Percentiles rank a stretch among this genome's conserved stretches.
These are phyloP conservation scores for Pycnomerus fuliginosus DNA, from an alignment of 2,888 invertebrate species.

Conservation along the genomic window DNA sequence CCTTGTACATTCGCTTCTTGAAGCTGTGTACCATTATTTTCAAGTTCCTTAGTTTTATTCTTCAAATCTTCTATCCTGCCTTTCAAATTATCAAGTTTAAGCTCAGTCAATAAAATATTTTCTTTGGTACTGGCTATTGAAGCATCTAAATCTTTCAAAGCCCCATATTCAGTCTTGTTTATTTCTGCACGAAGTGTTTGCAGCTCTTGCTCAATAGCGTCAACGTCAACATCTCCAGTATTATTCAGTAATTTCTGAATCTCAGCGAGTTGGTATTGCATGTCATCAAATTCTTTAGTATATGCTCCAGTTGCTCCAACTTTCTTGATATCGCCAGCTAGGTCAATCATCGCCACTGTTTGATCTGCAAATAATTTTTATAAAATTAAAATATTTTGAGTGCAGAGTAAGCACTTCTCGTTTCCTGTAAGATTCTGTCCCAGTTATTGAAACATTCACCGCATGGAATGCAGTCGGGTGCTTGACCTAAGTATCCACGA, in stretches of 20 bases:
- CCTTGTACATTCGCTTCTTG: slow-evolving; percentile 96
- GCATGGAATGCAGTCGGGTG: slow-evolving; percentile 90
- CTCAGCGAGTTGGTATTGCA: slow-evolving; percentile 81
- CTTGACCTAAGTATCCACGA: slow-evolving; percentile 86
- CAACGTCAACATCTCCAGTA: slow-evolving; percentile 73
- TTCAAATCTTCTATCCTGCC: slow-evolving; percentile 65
- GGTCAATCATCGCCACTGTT: slow-evolving; percentile 77
- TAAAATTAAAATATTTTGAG: slow-evolving; percentile 8
- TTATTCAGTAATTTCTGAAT: slow-evolving; percentile 79
- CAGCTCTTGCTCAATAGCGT: slow-evolving; percentile 63
- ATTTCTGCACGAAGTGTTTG: slow-evolving; percentile 60
- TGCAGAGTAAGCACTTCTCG: slow-evolving; percentile 54
- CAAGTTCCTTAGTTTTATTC: slow-evolving; percentile 72
- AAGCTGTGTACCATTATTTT: slow-evolving; percentile 84
- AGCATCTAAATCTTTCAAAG: slow-evolving; percentile 66
- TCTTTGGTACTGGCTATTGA: slow-evolving; percentile 68
- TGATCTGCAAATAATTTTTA: slow-evolving; percentile 55
- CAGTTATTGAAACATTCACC: slow-evolving; percentile 99
- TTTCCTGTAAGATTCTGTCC: slow-evolving; percentile 81
- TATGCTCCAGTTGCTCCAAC: slow-evolving; percentile 97
- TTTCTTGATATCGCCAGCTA: slow-evolving; percentile 91
- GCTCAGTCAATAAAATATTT: slow-evolving; percentile 69
- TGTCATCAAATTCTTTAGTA: slow-evolving; percentile 89
- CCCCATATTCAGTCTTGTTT: slow-evolving; percentile 59
- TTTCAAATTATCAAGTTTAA: slow-evolving; percentile 67